Percentiles rank a stretch among this genome's conserved stretches.
Evolutionary conservation across 2,888 invertebrate genomes (phyloP).

Genomic region (Mechanitis mazaeus): DNA sequence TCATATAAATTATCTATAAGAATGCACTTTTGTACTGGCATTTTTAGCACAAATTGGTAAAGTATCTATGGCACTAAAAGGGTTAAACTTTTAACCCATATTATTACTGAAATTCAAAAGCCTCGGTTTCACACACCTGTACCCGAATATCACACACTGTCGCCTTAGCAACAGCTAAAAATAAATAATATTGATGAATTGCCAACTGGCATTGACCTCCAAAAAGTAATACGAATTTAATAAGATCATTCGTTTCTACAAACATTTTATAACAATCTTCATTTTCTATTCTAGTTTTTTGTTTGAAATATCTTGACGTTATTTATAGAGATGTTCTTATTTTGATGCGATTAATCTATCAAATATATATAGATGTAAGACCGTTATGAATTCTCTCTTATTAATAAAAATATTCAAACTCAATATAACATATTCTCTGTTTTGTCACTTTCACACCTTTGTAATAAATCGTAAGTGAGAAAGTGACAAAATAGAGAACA

Average conservation of each 20-base stretch:
- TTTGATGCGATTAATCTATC: constrained; percentile 26
- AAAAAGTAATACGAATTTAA: background rate
- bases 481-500: too few relatives aligned
- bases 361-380: constrained; percentile 17
- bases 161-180: background rate
- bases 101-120: background rate
- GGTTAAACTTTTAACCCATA: background rate
- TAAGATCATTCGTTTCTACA: too few relatives aligned
- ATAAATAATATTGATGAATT: background rate
- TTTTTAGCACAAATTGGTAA: too few relatives aligned
- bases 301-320: too few relatives aligned
- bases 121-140: background rate
- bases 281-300: too few relatives aligned
- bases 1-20: too few relatives aligned
- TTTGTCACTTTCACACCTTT: too few relatives aligned
- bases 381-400: constrained; percentile 15
- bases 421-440: too few relatives aligned
- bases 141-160: background rate
- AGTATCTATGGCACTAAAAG: background rate
- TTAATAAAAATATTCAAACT: too few relatives aligned
- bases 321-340: constrained; percentile 17
- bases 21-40: too few relatives aligned
- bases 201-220: constrained; percentile 4
- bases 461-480: too few relatives aligned
- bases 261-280: too few relatives aligned